Conservation (phyloP, 2,113 vertebrate species). For the Piprites chloris region DNA sequence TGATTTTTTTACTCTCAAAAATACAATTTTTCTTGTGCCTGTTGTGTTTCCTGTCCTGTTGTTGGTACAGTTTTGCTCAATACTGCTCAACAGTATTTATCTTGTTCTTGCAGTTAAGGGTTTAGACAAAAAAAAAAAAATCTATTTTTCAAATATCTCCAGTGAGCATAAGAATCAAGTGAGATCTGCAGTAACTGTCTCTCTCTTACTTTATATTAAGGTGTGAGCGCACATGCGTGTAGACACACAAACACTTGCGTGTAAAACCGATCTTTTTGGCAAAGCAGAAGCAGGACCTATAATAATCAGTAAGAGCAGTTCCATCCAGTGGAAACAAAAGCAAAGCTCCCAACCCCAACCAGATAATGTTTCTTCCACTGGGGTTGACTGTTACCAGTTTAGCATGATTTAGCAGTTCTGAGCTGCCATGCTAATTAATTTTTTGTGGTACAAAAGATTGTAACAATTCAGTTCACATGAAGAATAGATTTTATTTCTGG, state of each 20-base stretch:
- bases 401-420: neutral
- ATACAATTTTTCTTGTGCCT: neutral
- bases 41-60: neutral
- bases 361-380: neutral
- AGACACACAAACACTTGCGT: rapidly evolving
- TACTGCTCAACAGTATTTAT: neutral
- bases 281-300: neutral
- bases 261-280: neutral
- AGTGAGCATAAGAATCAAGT: neutral
- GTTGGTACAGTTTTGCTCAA: neutral
- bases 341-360: neutral
- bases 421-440: neutral
- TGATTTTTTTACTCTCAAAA: neutral
- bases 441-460: neutral
- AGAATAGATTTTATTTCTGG: neutral
- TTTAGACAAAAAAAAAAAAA: neutral
- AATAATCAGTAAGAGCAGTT: neutral
- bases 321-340: neutral
- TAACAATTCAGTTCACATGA: neutral
- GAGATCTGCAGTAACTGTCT: neutral
- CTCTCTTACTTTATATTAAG: neutral
- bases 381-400: neutral
- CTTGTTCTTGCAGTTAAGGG: neutral
- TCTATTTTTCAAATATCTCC: neutral
- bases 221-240: rapidly evolving